Evolutionary conservation across 1,140 invertebrate genomes (phyloP).

Genomic region (Zaprionus capensis): DNA sequence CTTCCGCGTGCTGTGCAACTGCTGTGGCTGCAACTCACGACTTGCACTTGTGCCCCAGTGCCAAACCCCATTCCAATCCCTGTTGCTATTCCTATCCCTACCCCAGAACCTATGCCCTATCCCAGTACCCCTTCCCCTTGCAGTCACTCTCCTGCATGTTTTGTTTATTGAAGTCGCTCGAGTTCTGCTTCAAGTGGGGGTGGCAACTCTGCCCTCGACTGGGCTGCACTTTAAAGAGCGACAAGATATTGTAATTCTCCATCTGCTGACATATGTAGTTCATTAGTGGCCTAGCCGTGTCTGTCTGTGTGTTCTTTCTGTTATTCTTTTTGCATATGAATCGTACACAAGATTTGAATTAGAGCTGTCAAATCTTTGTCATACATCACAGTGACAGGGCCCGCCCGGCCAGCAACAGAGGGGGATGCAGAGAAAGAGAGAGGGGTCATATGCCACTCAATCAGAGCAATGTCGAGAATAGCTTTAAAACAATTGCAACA

Average conservation of each 20-base stretch:
- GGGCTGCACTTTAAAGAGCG: constrained; percentile 40
- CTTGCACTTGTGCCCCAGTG: constrained; percentile 62
- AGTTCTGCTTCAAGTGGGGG: constrained; percentile 48
- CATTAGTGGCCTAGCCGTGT: constrained; percentile 49
- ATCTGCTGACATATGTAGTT: constrained; percentile 80
- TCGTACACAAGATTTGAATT: constrained; percentile 78
- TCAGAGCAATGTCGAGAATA: constrained; percentile 57
- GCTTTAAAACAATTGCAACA: constrained; percentile 62
- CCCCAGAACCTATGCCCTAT: background rate
- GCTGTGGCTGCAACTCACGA: constrained; percentile 3
- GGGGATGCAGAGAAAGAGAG: background rate
- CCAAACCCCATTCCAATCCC: constrained; percentile 13
- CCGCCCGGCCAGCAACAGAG: background rate
- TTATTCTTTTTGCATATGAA: constrained; percentile 57
- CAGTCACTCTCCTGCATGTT: constrained; percentile 33
- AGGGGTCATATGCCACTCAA: constrained; percentile 66
- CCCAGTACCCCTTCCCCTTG: background rate
- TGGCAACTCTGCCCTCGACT: background rate
- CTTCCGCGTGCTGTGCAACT: constrained; percentile 43
- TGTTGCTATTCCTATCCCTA: background rate
- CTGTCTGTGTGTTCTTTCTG: background rate
- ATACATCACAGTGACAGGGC: constrained; percentile 56
- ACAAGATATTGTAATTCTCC: constrained; percentile 75
- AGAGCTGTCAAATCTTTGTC: constrained; percentile 80
- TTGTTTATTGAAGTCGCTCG: constrained; percentile 58